Evolutionary conservation across 2,888 invertebrate genomes (phyloP), one percentile per base, ranked within the genome.

Genomic region (Sminthurides aquaticus): DNA sequence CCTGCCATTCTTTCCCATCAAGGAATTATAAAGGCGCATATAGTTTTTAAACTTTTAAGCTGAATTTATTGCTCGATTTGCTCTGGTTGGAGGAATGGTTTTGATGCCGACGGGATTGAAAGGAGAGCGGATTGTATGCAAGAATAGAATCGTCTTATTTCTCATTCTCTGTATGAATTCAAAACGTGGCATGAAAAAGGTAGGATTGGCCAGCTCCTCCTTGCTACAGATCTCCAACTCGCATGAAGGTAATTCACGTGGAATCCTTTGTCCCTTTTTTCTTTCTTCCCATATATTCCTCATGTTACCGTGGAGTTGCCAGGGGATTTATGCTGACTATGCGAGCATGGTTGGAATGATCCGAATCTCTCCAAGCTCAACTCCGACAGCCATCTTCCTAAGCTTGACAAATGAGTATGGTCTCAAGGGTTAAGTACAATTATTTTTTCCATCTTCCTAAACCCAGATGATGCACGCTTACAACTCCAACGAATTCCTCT

Each of bases 31-130:
- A 34, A 34, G 43, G 43, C 43, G n/a, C n/a, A n/a, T n/a, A 34
- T 34, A 34, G 5, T 34, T 34, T 34, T 55, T 22, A 26, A 55
- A 55, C 26, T 57, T 18, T 52, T 55, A 64, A 64, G 58, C 64
- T 60, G 64, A 64, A 64, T 64, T 64, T 64, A 64, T 64, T 64
- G 64, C 64, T 64, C 64, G 64, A 64, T 64, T 64, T 64, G 49
- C 59, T 60, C 56, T 62, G 62, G 54, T 62, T 62, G 25, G 54
- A 5, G n/a, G n/a, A n/a, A n/a, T n/a, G n/a, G n/a, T n/a, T n/a
- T n/a, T n/a, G n/a, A n/a, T n/a, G n/a, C n/a, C n/a, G n/a, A n/a
- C n/a, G n/a, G n/a, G n/a, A n/a, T n/a, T n/a, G n/a, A n/a, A n/a
- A n/a, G n/a, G n/a, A n/a, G n/a, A n/a, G n/a, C n/a, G n/a, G n/a